These are phyloP conservation scores for Neomorphus geoffroyi DNA, from an alignment of 2,797 vertebrate species.

Conservation along the genomic window DNA sequence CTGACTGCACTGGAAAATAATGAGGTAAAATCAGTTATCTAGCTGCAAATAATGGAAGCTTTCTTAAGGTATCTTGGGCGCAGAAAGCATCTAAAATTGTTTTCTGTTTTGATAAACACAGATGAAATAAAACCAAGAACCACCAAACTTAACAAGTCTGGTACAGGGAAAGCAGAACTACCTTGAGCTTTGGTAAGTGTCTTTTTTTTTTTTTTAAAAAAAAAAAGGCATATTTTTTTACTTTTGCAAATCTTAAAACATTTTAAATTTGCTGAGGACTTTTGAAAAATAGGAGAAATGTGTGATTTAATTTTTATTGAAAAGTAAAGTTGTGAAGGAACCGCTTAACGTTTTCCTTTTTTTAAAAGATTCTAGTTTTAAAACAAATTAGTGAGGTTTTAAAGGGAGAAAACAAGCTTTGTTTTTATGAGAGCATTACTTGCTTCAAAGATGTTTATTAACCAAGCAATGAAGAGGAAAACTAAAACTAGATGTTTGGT, in stretches of 20 bases:
- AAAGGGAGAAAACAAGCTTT: neutral
- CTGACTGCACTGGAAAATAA: neutral
- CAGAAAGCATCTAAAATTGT: neutral
- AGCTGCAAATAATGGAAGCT: neutral
- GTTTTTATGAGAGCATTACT: neutral
- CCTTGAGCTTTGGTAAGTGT: neutral
- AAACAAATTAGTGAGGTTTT: neutral
- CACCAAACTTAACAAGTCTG: neutral
- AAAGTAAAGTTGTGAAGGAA: neutral
- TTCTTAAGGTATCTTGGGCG: neutral
- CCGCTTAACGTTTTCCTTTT: neutral
- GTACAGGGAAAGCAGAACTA: neutral
- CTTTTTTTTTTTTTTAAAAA: neutral
- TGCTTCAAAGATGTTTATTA: neutral
- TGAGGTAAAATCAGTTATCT: neutral
- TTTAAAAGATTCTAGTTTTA: neutral
- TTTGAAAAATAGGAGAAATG: neutral
- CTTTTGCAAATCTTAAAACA: neutral
- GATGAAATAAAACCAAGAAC: neutral
- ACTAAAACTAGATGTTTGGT: neutral
- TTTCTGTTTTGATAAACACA: constrained; percentile 19
- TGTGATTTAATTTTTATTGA: neutral
- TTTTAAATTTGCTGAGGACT: neutral
- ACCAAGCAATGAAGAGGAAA: neutral
- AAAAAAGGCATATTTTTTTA: neutral